Evolutionary conservation across 2,113 vertebrate genomes (phyloP).

Genomic region (Sakesphorus luctuosus): DNA sequence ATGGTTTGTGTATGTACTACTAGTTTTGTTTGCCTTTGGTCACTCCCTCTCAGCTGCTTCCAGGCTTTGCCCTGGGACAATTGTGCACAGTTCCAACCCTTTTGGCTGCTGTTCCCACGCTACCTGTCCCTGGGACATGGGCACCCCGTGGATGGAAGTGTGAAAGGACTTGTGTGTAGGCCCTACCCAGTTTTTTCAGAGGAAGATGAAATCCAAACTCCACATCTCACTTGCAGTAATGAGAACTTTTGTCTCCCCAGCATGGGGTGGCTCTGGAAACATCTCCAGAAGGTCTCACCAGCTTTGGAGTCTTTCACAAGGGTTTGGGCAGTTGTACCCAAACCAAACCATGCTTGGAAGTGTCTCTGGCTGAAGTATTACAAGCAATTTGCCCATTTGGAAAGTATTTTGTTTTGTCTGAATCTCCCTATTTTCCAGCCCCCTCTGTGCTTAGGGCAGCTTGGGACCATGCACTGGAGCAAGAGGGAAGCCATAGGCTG

Average conservation of each 20-base stretch:
- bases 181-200: background rate
- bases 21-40: background rate
- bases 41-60: background rate
- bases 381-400: background rate
- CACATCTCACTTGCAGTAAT: background rate
- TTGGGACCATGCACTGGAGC: fast-evolving
- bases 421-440: background rate
- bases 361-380: background rate
- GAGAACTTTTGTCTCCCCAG: background rate
- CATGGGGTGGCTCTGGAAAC: background rate
- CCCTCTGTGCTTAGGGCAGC: background rate
- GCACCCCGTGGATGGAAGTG: background rate
- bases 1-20: fast-evolving
- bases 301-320: background rate
- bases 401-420: background rate
- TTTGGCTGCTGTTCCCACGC: background rate
- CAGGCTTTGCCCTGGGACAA: background rate
- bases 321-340: background rate
- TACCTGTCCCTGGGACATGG: background rate
- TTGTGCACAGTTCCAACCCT: background rate
- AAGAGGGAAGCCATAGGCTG: background rate
- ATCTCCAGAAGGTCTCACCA: background rate
- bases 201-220: background rate
- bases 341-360: background rate
- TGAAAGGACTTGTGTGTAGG: background rate